Evolutionary conservation across 2,888 invertebrate genomes (phyloP).

Genomic region (Nymphalis polychloros): DNA sequence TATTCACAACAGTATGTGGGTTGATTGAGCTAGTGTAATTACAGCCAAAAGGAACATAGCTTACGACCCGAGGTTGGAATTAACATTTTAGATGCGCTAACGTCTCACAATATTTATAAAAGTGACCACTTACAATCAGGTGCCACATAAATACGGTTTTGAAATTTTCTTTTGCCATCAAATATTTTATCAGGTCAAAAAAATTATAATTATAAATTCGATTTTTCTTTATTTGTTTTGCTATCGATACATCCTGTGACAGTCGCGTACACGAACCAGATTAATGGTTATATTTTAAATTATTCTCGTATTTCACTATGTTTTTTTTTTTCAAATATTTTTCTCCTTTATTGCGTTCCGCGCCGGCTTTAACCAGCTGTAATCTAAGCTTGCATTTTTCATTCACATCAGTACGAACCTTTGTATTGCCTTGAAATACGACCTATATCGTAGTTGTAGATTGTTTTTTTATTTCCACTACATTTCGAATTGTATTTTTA

Average conservation of each 20-base stretch:
- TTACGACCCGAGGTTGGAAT: no score
- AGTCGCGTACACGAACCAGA: constrained; percentile 67
- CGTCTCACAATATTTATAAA: background rate
- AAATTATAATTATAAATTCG: background rate
- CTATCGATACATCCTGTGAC: constrained; percentile 61
- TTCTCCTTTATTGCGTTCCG: constrained; percentile 48
- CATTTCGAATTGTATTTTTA: constrained; percentile 17
- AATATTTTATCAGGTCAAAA: background rate
- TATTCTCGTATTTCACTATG: constrained; percentile 63
- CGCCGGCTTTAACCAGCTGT: constrained; percentile 49
- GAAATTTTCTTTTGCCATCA: background rate
- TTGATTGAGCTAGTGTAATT: no score
- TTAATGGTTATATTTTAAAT: constrained; percentile 80
- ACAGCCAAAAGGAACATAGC: no score
- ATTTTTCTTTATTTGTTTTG: constrained; percentile 37
- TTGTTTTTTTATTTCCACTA: constrained; percentile 19
- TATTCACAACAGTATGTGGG: no score
- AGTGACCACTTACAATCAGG: background rate
- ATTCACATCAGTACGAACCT: constrained; percentile 49
- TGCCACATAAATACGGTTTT: background rate
- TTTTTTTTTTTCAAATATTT: constrained; percentile 49
- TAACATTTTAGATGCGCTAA: no score
- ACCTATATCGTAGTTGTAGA: constrained; percentile 33
- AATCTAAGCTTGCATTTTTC: constrained; percentile 65
- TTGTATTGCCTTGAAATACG: constrained; percentile 40